Base-by-base conservation (phyloP, 2,888 invertebrate species). In the Saturnia japonica region DNA sequence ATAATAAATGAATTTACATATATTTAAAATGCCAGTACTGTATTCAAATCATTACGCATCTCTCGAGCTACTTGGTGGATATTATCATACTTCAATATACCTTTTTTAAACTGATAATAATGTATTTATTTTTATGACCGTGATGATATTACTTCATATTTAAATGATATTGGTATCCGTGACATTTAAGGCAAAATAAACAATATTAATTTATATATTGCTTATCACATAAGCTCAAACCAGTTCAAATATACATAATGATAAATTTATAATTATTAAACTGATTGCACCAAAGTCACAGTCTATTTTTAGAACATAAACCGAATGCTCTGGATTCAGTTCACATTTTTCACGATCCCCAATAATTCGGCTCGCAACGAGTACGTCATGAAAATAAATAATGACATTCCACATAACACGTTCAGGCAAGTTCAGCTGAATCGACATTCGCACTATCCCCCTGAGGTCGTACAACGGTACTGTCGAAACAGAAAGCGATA, bases 401-500 rank as follows among this genome's bases (percentile, higher is more conserved):
- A 60, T 28, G 57, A 60, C 57, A 60, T 60, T 28, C 57, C 57
- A 60, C 28, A 60, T 60, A 60, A 60, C 57, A 60, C 57, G 57
- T 60, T 60, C 64, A 64, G 64, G 64, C 64, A 64, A 34, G 34
- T 22, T n/a, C 68, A n/a, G 57, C 57, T 22, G 42, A 54, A 60
- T 60, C 57, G 57, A 60, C 60, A 68, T 25, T 11, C 60, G 34
- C 62, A 28, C 25, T 14, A 28, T 22, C 42, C 62, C 60, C 28
- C n/a, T 62, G 69, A 34, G 6, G 7, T 14, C 57, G 25, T 19
- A 60, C 57, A 28, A 14, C 28, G 28, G 28, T 28, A 60, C 57
- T 28, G 57, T 60, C 57, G 57, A 25, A 43, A 47, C 60, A 68
- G 34, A 62, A 70, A 69, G 67, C 72, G 71, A 68, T 71, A 69